Conservation (phyloP, 1,140 invertebrate genomes). For the Trichomalopsis sarcophagae region DNA sequence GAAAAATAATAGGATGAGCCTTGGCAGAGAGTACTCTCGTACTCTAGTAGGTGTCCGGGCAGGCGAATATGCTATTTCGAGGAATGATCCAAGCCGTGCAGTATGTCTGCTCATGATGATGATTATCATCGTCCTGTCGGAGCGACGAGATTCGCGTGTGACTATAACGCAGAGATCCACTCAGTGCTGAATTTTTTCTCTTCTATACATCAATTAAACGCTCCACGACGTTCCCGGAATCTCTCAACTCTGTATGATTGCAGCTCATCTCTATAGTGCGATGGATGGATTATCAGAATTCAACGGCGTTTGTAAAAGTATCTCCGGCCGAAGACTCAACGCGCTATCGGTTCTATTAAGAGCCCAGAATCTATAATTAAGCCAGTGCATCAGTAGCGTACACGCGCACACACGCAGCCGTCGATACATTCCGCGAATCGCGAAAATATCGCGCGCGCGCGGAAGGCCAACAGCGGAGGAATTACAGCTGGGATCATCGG, state of each 20-base stretch:
- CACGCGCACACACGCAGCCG: not conserved
- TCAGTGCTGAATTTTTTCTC: not conserved
- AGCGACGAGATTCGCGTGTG: not conserved
- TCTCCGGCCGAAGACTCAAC: not conserved
- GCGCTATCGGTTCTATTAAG: not conserved
- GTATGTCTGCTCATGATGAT: not conserved
- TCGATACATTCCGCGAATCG: not conserved
- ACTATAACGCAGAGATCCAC: not conserved
- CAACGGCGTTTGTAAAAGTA: not conserved
- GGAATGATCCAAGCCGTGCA: conserved; percentile 31
- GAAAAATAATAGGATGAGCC: conserved; percentile 21
- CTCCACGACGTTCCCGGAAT: not conserved
- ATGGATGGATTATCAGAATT: not conserved
- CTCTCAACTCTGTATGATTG: not conserved
- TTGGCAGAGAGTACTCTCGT: not conserved
- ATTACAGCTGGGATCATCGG: conserved; percentile 9
- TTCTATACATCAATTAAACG: not conserved
- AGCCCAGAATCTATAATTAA: conserved; percentile 22
- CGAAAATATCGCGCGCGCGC: not conserved
- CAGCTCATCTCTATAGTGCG: not conserved
- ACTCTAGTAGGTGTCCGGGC: conserved; percentile 17
- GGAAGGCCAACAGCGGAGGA: not conserved
- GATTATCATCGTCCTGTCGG: not conserved
- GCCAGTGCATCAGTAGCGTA: too few relatives aligned
- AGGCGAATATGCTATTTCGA: conserved; percentile 47